Conservation (phyloP, 2,113 vertebrate species). For the Chrysochloris asiatica region DNA sequence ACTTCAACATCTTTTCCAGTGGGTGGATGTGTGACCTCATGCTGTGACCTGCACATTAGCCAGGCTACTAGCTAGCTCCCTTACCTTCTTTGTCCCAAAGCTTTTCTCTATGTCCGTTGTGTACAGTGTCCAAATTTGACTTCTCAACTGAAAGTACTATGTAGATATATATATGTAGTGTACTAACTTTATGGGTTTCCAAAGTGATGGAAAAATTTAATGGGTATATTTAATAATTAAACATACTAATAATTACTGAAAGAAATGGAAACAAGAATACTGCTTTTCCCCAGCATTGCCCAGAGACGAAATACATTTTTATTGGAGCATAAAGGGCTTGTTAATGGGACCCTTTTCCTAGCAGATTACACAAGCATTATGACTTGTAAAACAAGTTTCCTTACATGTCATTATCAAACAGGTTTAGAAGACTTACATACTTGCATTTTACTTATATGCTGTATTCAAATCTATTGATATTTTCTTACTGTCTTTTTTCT, state of each 20-base stretch:
- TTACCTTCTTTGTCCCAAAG: conserved; percentile 64
- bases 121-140: conserved; percentile 6
- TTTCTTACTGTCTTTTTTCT: conserved; percentile 61
- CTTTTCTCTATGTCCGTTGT: conserved; percentile 11
- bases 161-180: no score
- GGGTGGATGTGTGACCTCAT: background rate
- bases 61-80: background rate
- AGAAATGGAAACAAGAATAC: conserved; percentile 17
- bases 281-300: conserved; percentile 11
- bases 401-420: conserved; percentile 60
- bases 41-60: background rate
- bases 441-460: conserved; percentile 56
- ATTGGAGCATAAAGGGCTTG: background rate
- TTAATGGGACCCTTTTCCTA: conserved; percentile 33
- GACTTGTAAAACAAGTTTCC: conserved; percentile 68
- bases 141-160: conserved; percentile 50
- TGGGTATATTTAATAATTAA: conserved; percentile 42
- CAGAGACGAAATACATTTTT: conserved; percentile 29
- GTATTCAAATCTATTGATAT: conserved; percentile 63
- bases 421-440: conserved; percentile 35
- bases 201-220: conserved; percentile 34
- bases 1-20: background rate
- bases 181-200: conserved; percentile 50
- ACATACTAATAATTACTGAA: conserved; percentile 46
- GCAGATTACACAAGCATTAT: conserved; percentile 56